Base-by-base conservation (phyloP, 2,797 vertebrate species). In the Nyctalus aviator region DNA sequence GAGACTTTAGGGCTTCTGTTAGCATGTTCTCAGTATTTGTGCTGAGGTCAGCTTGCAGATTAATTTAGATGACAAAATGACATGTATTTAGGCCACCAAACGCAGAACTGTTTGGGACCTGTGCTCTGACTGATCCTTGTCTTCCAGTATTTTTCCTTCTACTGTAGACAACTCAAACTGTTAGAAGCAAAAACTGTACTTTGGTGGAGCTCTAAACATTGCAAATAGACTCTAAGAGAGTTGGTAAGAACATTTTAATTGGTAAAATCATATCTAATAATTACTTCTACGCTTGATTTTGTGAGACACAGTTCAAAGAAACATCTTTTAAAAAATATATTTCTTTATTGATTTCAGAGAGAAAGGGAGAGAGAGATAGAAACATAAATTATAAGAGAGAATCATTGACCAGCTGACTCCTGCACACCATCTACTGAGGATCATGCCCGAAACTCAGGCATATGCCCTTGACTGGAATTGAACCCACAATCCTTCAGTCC, bases 41-140 rank as follows among this genome's bases (percentile, higher is more conserved):
- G 32, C 41, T 73, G 35, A 93, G 25, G 88, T 94, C 35, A 62
- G 68, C 93, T 93, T 93, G 46, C 55, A 91, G 41, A 89, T 91
- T 77, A 81, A 86, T 41, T 86, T 91, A 91, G 77, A 79, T 53
- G 57, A 57, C 81, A 82, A 77, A 84, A 89, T 84, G 37, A 50
- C 32, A 15, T 87, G 44, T 77, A 55, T 84, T 84, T 87, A 72
- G 79, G 84, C 72, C 27, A 50, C 62, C 55, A 79, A 69, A 76
- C 76, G 37, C 32, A 93, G 69, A 84, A 46, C 50, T 8, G 9
- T 83, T 84, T 78, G 55, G 62, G 21, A 91, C 75, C 21, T 81
- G 48, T 30, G 25, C 62, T 90, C 27, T 85, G 72, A 64, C 32
- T 73, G 41, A 35, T 87, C 32, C 78, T 90, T 91, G 6, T 83